Conservation (phyloP, 2,113 vertebrate genomes). For the Hemicordylus capensis region DNA sequence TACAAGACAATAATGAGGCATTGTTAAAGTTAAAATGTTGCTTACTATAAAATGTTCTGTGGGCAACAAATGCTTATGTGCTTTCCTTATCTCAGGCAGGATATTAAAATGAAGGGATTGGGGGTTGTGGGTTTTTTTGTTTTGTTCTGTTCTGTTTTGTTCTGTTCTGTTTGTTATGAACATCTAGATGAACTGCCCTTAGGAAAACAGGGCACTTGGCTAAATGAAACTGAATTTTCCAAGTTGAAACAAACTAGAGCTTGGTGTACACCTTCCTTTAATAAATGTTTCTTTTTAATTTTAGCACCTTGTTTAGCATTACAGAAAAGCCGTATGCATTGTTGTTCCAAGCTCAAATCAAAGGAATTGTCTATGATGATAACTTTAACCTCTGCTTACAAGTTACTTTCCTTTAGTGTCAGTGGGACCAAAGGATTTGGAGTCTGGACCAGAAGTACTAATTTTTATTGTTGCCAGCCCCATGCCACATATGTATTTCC, state of each 20-base stretch:
- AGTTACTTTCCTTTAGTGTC: too few species aligned
- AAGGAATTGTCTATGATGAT: too few species aligned
- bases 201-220: slow-evolving; percentile 57
- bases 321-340: slow-evolving; percentile 49
- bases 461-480: too few species aligned
- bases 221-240: slow-evolving; percentile 42
- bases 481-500: too few species aligned
- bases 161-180: too few species aligned
- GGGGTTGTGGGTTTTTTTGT: too few species aligned
- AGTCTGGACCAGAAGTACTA: too few species aligned
- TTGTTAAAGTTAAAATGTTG: slow-evolving; percentile 44
- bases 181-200: slow-evolving; percentile 49
- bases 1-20: slow-evolving; percentile 35
- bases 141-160: too few species aligned
- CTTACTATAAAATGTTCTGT: slow-evolving; percentile 48
- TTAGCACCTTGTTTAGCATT: neutral
- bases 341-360: slow-evolving; percentile 1
- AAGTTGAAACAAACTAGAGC: slow-evolving; percentile 45
- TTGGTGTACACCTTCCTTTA: too few species aligned
- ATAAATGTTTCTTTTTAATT: too few species aligned
- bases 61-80: slow-evolving; percentile 52
- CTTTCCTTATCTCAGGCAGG: neutral
- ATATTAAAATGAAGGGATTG: slow-evolving; percentile 44
- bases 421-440: too few species aligned
- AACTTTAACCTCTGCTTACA: too few species aligned